Conservation (phyloP, 1,140 invertebrate genomes). For the Drosophila sproati region DNA sequence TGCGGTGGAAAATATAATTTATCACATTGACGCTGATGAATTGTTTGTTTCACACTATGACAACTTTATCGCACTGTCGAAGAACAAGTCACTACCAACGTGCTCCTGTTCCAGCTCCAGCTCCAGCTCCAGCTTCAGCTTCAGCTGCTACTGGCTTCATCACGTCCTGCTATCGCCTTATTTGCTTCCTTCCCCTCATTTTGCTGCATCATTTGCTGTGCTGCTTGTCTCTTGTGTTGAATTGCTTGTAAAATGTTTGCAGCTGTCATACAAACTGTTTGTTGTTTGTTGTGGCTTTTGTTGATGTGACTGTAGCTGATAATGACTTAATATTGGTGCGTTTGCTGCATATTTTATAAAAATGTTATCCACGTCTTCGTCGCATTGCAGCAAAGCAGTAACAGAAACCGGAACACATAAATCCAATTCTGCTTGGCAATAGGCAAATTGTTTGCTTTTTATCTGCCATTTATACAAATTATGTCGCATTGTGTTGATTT, state of each 20-base stretch:
- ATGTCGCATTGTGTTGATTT: conserved; percentile 43
- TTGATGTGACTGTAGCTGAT: conserved; percentile 44
- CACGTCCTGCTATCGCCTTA: conserved; percentile 16
- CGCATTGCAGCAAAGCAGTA: conserved; percentile 47
- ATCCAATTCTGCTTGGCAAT: conserved; percentile 40
- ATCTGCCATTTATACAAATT: conserved; percentile 42
- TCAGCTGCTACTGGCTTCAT: conserved; percentile 1
- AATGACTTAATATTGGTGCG: conserved; percentile 70
- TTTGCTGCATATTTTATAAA: conserved; percentile 61
- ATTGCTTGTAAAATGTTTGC: conserved; percentile 81
- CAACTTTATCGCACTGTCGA: conserved; percentile 69
- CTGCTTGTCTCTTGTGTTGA: conserved; percentile 57
- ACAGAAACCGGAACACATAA: conserved; percentile 9
- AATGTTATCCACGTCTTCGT: conserved; percentile 46
- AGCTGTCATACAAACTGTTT: conserved; percentile 63
- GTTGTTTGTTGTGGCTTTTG: conserved; percentile 21
- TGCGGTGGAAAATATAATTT: conserved; percentile 72
- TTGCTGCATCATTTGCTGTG: conserved; percentile 55
- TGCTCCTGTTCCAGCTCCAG: conserved; percentile 1
- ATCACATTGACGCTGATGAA: conserved; percentile 82
- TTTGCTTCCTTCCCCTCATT: conserved; percentile 3
- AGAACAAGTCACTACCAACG: background rate
- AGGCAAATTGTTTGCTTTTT: conserved; percentile 38
- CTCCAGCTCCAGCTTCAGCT: background rate
- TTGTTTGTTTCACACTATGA: conserved; percentile 79